Conservation (phyloP, 2,113 vertebrate species). For the Todiramphus saurophagus region DNA sequence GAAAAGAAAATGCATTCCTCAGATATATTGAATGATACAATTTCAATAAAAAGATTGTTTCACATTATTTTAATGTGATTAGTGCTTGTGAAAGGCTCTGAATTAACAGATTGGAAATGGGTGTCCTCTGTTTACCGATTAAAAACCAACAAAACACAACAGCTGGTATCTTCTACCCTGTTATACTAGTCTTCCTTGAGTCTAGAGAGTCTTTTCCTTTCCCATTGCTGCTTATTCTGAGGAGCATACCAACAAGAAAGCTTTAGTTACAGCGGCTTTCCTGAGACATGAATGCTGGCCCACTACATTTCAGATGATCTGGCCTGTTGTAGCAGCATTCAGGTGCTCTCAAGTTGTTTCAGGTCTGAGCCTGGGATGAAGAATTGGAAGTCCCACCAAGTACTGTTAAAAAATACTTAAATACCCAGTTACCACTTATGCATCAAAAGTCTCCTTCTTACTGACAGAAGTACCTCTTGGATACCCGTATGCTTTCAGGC, state of each 20-base stretch:
- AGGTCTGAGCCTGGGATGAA: neutral
- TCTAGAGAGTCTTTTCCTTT: neutral
- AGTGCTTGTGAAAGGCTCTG: conserved; percentile 20
- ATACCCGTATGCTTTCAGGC: neutral
- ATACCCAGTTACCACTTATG: neutral
- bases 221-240: neutral
- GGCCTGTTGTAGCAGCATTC: neutral
- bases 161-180: neutral
- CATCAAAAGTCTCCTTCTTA: neutral
- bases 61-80: conserved; percentile 36
- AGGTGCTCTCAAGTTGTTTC: neutral
- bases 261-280: neutral
- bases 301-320: neutral
- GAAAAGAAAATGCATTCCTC: conserved; percentile 40
- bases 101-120: conserved; percentile 7
- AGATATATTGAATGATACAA: conserved; percentile 31
- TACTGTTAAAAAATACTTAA: neutral
- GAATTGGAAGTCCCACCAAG: neutral
- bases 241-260: neutral
- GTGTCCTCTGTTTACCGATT: neutral
- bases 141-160: neutral
- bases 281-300: neutral
- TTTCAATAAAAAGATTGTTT: conserved; percentile 20
- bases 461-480: neutral
- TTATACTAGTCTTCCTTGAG: neutral